Evolutionary conservation across 1,140 invertebrate species (phyloP).

Genomic region (Maniola jurtina): DNA sequence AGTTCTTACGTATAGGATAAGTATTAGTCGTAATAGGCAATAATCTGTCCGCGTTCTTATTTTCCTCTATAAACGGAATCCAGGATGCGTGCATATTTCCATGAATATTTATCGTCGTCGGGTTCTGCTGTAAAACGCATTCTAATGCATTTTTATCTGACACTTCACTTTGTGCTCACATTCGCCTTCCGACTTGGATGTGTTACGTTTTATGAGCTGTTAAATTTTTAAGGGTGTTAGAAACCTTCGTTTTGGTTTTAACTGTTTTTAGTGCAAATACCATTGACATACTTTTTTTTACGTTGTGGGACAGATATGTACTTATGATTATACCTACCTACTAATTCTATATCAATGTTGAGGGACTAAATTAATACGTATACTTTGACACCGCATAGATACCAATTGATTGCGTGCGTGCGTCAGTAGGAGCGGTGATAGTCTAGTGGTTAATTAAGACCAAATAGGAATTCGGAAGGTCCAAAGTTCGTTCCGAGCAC

Average conservation of each 20-base stretch:
- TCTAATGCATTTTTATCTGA: slow-evolving; percentile 70
- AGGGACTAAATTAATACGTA: too few species aligned
- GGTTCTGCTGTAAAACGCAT: slow-evolving; percentile 60
- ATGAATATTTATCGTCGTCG: slow-evolving; percentile 72
- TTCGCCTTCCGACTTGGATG: slow-evolving; percentile 26
- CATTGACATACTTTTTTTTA: too few species aligned
- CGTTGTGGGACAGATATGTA: too few species aligned
- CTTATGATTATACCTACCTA: too few species aligned
- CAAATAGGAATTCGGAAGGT: too few species aligned
- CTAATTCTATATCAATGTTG: too few species aligned
- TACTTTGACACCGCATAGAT: too few species aligned
- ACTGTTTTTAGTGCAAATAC: not conserved
- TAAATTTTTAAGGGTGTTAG: slow-evolving; percentile 3
- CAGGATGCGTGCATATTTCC: slow-evolving; percentile 68
- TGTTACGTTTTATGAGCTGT: slow-evolving; percentile 24
- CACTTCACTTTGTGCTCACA: slow-evolving; percentile 37
- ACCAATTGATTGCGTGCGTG: too few species aligned
- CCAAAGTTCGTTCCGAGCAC: too few species aligned
- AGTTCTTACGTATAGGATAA: not conserved
- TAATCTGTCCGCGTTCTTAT: slow-evolving; percentile 61
- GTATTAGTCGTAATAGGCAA: slow-evolving; percentile 24
- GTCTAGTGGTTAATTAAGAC: too few species aligned
- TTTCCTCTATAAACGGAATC: slow-evolving; percentile 72
- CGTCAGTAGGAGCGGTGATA: too few species aligned
- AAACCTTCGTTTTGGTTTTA: not conserved